These are phyloP conservation scores for Drosophila multiciliata DNA, from an alignment of 2,888 invertebrate genomes.

Conservation along the genomic window DNA sequence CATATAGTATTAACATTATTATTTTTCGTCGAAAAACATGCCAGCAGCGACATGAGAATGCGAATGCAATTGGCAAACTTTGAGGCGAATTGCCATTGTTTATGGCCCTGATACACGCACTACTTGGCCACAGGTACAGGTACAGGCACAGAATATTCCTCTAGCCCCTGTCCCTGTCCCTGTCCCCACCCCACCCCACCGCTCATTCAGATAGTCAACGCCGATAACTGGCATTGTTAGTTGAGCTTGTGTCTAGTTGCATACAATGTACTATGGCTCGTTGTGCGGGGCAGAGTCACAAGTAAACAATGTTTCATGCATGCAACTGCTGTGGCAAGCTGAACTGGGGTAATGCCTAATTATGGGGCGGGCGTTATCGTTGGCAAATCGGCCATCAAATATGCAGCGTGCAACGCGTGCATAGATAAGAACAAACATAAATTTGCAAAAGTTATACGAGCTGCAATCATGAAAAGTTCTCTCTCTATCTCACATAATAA, in stretches of 20 bases:
- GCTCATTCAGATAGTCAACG: slow-evolving; percentile 51
- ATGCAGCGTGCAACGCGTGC: slow-evolving; percentile 48
- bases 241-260: slow-evolving; percentile 54
- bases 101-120: slow-evolving; percentile 71
- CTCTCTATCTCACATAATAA: slow-evolving; percentile 11
- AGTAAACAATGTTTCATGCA: slow-evolving; percentile 36
- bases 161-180: background rate
- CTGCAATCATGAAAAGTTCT: slow-evolving; percentile 55
- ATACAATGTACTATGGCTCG: slow-evolving; percentile 21
- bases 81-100: slow-evolving; percentile 55
- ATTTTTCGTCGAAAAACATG: slow-evolving; percentile 60
- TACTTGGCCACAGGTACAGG: slow-evolving; percentile 23
- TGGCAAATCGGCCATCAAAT: slow-evolving; percentile 67
- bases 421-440: slow-evolving; percentile 50
- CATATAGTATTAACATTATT: slow-evolving; percentile 75
- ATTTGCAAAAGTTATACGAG: slow-evolving; percentile 60
- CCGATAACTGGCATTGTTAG: slow-evolving; percentile 48
- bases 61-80: slow-evolving; percentile 49
- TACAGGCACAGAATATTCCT: background rate
- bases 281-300: slow-evolving; percentile 33
- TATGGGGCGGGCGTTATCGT: slow-evolving; percentile 68
- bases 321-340: slow-evolving; percentile 31
- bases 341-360: slow-evolving; percentile 53
- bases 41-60: slow-evolving; percentile 49
- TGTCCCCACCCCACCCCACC: background rate